These are phyloP conservation scores for Trissolcus japonicus DNA, from an alignment of 2,888 invertebrate genomes.

Conservation along the genomic window DNA sequence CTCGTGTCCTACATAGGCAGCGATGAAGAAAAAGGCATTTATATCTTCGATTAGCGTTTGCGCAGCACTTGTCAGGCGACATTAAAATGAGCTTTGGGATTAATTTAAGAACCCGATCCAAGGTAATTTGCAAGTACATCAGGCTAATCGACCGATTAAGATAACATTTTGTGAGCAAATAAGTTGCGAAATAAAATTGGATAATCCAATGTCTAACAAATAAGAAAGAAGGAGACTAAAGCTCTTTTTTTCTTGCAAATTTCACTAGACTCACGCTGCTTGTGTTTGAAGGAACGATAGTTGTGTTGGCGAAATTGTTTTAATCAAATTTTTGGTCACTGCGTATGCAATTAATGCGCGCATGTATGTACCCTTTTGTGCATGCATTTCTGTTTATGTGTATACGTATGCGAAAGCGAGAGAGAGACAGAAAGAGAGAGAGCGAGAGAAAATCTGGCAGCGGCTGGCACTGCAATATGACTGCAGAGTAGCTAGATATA, in stretches of 20 bases:
- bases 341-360: constrained; percentile 49
- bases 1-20: constrained; percentile 16
- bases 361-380: constrained; percentile 1
- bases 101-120: constrained; percentile 4
- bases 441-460: constrained; percentile 51
- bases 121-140: too few relatives aligned
- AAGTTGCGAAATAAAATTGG: too few relatives aligned
- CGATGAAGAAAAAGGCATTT: constrained; percentile 15
- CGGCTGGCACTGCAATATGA: constrained; percentile 56
- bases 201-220: too few relatives aligned
- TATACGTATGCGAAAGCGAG: constrained; percentile 7
- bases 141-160: too few relatives aligned
- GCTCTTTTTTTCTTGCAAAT: too few relatives aligned
- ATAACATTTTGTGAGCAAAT: too few relatives aligned
- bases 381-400: constrained; percentile 8
- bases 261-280: too few relatives aligned
- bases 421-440: constrained; percentile 34
- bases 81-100: constrained; percentile 18
- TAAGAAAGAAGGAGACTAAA: too few relatives aligned
- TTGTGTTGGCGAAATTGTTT: constrained; percentile 39
- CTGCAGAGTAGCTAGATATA: constrained; percentile 56
- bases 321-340: constrained; percentile 53
- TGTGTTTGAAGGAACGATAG: constrained; percentile 17
- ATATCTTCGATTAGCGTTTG: constrained; percentile 1
- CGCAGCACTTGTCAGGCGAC: constrained; percentile 2